Evolutionary conservation across 2,113 vertebrate genomes (phyloP), one percentile per base, ranked within the genome.

Genomic region (Phalacrocorax carbo): DNA sequence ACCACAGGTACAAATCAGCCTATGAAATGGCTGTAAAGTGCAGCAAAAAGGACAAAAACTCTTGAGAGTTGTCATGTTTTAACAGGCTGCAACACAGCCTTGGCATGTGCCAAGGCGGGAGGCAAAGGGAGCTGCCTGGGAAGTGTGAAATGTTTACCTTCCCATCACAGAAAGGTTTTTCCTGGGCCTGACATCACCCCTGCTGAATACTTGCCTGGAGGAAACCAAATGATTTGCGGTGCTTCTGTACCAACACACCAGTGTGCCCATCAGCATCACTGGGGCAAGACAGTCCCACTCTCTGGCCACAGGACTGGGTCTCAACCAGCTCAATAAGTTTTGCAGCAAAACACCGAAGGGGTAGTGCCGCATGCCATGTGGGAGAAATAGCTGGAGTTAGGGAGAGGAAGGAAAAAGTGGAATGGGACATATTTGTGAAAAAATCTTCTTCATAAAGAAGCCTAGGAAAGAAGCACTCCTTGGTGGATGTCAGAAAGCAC

Each of bases 61-160:
- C 54, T 77, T 72, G 66, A 91, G 42, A 72, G 15, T 65, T 88
- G 78, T 54, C 5, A 0, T 77, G 75, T 70, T 95, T 93, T 78
- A 89, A 93, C 91, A 95, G 89, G 92, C 77, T 81, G 19, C 8
- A 3, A 90, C 85, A 94, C 14, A 95, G 52, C 51, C 66, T 91
- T 92, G 85, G 87, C 95, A 89, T 86, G 65, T 92, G 81, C 70
- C 80, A 88, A 61, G 20, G 2, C 15, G 6, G 38, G 54, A 95
- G 77, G 78, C 64, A 96, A 65, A 93, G 46, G 32, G 40, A 94
- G 44, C 85, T 81, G 87, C 87, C 71, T 76, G 51, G 64, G 80
- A 83, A 95, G 60, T 2, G 3, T 51, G 64, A 79, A 91, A 79
- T 94, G 54, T 95, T 96, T 97, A 88, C 77, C 75, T 95, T 93